Evolutionary conservation across 2,888 invertebrate species (phyloP), one percentile per base, ranked within the genome.

Genomic region (Drosophila diplacantha): DNA sequence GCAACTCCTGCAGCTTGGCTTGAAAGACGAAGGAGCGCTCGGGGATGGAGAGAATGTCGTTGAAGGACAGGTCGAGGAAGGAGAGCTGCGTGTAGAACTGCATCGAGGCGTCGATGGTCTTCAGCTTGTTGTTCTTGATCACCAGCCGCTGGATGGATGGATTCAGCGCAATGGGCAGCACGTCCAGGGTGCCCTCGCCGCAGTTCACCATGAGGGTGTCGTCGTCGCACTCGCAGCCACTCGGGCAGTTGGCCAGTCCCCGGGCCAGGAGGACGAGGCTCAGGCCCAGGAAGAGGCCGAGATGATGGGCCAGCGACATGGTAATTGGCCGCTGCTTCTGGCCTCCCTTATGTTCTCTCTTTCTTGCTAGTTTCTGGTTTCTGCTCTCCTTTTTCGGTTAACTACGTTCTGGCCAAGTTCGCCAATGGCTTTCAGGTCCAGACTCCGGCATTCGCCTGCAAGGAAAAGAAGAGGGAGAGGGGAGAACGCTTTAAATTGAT

Each of bases 121-220:
- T 95, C 82, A 96, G 95, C 83, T 93, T 93, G 88, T 96, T 96
- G 87, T 94, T 94, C 81, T 93, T 92, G 69, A 96, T 92, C 75
- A 95, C 93, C 81, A 96, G 91, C 55, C 95, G 91, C 86, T 95
- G 94, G 70, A 96, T 95, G 81, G 95, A 94, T 38, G 97, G 97
- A 89, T 97, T 97, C 70, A 97, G 90, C 3, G 96, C 95, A 83
- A 96, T 96, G 66, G 96, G 96, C 67, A 97, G 92, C 55, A 96
- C 95, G 89, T 96, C 96, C 66, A 97, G 90, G 74, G 94, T 94
- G 85, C 95, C 95, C 85, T 93, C 93, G 78, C 95, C 93, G 89
- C 96, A 97, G 74, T 93, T 93, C 49, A 96, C 96, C 60, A 94
- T 93, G 73, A 95, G 92, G 11, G 94, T 95, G 73, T 95, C 95